Evolutionary conservation across 2,113 vertebrate genomes (phyloP), one percentile per base, ranked within the genome.

Genomic region (Callipepla squamata): DNA sequence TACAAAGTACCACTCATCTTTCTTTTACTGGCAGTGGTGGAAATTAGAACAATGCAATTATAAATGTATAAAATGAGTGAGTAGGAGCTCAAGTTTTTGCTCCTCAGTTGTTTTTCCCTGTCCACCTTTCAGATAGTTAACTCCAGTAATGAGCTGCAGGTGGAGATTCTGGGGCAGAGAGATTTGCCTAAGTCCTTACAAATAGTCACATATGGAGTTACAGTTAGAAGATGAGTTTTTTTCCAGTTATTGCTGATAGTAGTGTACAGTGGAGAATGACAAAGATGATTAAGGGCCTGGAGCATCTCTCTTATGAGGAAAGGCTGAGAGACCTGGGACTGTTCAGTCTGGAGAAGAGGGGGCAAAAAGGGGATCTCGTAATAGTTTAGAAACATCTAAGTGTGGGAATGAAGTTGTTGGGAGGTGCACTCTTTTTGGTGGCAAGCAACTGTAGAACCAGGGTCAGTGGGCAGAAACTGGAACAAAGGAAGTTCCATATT

Each of bases 31-130:
- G 61, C 80, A 81, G 70, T 58, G 30, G n/a, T 65, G 36, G 86
- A 84, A 72, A 90, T 51, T 65, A 78, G 80, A 95, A 90, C 61
- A 89, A 76, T 69, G 51, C 58, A 55, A 62, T 89, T 74, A 34
- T 42, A n/a, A 62, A 70, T 32, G 9, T 80, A 47, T 42, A 69
- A 77, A 72, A 59, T 16, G 26, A 42, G 20, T 36, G 42, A 42
- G 48, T 28, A 90, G 12, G 34, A 77, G 23, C 48, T 32, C 20
- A 23, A 14, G 4, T 1, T 89, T 91, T 79, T 79, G 32, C 55
- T 85, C 48, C 51, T 76, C 30, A 13, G 5, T 66, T 47, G 28
- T 68, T 62, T 86, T 45, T 45, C 59, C 34, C 13, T 80, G 25
- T 21, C 44, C 48, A 55, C 13, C 3, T 70, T 72, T 28, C 79